Percentiles rank a stretch among this genome's conserved stretches.
Evolutionary conservation across 1,140 invertebrate species (phyloP).

Genomic region (Oedothorax gibbosus): DNA sequence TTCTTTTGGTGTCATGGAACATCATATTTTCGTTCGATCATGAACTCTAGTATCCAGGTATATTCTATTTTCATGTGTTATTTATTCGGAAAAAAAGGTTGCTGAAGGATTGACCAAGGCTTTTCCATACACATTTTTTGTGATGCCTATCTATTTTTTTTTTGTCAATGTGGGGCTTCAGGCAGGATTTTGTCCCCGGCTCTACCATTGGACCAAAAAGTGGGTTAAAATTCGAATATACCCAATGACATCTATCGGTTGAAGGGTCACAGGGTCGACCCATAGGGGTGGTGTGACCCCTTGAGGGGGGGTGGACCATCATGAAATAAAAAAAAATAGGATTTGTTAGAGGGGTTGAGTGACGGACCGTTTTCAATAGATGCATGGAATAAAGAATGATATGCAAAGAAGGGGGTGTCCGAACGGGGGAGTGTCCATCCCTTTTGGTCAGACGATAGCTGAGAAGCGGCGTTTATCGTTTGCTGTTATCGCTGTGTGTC

Average conservation of each 20-base stretch:
- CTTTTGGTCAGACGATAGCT: slow-evolving; percentile 37
- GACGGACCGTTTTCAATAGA: slow-evolving; percentile 51
- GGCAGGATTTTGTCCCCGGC: slow-evolving; percentile 27
- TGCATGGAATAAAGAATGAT: slow-evolving; percentile 29
- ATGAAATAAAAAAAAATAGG: too few species aligned
- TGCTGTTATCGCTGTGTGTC: too few species aligned
- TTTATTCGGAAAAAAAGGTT: slow-evolving; percentile 14
- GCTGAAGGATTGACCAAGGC: slow-evolving; percentile 2
- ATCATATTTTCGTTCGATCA: too few species aligned
- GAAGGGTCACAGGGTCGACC: slow-evolving; percentile 49
- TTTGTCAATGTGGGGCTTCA: background rate
- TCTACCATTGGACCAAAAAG: slow-evolving; percentile 40
- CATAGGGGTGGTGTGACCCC: slow-evolving; percentile 40
- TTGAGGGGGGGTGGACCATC: background rate
- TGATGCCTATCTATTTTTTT: background rate
- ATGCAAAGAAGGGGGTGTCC: slow-evolving; percentile 16
- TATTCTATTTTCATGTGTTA: background rate
- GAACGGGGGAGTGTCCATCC: slow-evolving; percentile 37
- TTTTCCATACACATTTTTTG: slow-evolving; percentile 15
- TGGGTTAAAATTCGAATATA: slow-evolving; percentile 54
- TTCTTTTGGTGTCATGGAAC: too few species aligned
- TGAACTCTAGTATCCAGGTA: too few species aligned
- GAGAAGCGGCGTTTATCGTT: too few species aligned
- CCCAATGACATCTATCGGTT: slow-evolving; percentile 24
- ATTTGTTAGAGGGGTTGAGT: slow-evolving; percentile 33